A percentile compares a stretch with the other conserved stretches of the same genome.
Evolutionary conservation across 2,888 invertebrate species (phyloP).

Genomic region (Mesorhabditis belari): DNA sequence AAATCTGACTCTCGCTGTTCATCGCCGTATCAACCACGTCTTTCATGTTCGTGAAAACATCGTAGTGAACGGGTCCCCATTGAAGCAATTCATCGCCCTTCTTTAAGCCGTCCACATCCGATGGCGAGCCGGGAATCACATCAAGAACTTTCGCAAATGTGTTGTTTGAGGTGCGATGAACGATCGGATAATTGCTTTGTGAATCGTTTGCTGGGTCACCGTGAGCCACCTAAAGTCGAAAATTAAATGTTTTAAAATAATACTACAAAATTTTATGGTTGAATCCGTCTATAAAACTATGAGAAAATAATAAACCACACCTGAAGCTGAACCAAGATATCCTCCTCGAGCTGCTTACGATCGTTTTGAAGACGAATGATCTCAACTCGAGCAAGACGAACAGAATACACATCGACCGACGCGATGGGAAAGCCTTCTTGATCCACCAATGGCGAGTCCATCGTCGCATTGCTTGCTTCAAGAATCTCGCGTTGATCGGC

Average conservation of each 20-base stretch:
- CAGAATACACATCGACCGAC: conserved; percentile 84
- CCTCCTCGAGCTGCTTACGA: background rate
- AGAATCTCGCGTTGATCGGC: too few relatives aligned
- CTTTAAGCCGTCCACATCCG: conserved; percentile 23
- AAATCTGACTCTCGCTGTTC: conserved; percentile 21
- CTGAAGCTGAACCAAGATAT: background rate
- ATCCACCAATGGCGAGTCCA: conserved; percentile 78
- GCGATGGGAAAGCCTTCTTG: conserved; percentile 76
- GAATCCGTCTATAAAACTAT: conserved; percentile 58
- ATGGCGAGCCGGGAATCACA: conserved; percentile 28
- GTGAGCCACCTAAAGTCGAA: too few relatives aligned
- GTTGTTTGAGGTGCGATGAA: background rate
- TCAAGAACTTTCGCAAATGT: conserved; percentile 9
- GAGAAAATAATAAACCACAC: background rate
- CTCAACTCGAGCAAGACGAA: conserved; percentile 76
- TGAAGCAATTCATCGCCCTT: conserved; percentile 42
- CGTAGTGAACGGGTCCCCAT: conserved; percentile 42
- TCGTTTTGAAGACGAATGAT: conserved; percentile 72
- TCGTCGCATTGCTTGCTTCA: too few relatives aligned
- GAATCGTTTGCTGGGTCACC: too few relatives aligned
- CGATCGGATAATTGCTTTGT: background rate
- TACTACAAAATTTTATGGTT: conserved; percentile 21
- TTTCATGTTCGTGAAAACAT: conserved; percentile 31
- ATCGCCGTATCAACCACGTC: conserved; percentile 33
- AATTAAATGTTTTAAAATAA: background rate